phyloP scores from a whole-genome alignment of 2,113 vertebrate species.

The Silurus glanis region DNA sequence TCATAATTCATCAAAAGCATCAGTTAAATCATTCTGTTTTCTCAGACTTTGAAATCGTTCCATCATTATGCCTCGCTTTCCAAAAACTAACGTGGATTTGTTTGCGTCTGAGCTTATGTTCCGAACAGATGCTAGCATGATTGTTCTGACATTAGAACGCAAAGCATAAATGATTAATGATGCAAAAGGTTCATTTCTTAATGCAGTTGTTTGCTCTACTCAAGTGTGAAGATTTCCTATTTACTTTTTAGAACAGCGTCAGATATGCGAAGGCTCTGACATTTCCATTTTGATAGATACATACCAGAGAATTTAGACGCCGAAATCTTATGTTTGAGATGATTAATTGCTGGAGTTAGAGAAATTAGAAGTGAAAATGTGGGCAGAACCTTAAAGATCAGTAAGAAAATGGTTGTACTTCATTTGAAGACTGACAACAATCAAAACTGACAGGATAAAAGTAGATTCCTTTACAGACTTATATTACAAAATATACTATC shows the following conservation, averaged over 20 bases:
- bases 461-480: neutral
- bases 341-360: conserved; percentile 34
- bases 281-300: conserved; percentile 43
- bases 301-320: conserved; percentile 27
- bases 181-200: conserved; percentile 30
- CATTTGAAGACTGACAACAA: neutral
- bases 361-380: conserved; percentile 18
- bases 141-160: neutral
- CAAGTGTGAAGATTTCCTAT: conserved; percentile 38
- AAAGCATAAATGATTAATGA: conserved; percentile 43
- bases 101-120: neutral
- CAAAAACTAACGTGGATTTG: conserved; percentile 16
- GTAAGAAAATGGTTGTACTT: conserved; percentile 8
- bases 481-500: neutral
- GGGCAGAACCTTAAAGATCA: conserved; percentile 8
- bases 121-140: conserved; percentile 9
- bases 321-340: conserved; percentile 34
- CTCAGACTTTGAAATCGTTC: conserved; percentile 29
- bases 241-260: conserved; percentile 22
- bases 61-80: conserved; percentile 34
- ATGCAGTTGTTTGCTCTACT: conserved; percentile 37
- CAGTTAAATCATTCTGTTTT: conserved; percentile 50
- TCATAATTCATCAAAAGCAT: conserved; percentile 63
- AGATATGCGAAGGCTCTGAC: conserved; percentile 29
- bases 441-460: neutral